These are phyloP conservation scores for Stichodactyla helianthus DNA, from an alignment of 64 coral and sea anemone genomes.

Conservation along the genomic window DNA sequence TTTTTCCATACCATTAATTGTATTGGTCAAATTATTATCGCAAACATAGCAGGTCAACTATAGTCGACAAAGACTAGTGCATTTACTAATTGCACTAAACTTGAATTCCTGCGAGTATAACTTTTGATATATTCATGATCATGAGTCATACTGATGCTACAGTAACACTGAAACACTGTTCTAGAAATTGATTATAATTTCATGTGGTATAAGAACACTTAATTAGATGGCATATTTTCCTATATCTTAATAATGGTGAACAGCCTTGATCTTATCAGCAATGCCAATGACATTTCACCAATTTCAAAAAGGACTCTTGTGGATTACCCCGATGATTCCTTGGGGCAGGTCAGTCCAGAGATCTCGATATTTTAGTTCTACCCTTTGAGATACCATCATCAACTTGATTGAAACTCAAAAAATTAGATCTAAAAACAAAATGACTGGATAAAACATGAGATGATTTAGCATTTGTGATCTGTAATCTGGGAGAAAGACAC, in stretches of 20 bases:
- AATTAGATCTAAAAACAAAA: background rate
- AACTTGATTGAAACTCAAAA: background rate
- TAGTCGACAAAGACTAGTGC: background rate
- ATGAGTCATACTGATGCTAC: background rate
- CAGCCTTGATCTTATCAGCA: background rate
- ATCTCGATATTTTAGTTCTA: background rate
- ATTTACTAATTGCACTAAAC: background rate
- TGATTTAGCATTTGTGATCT: background rate
- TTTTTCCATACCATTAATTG: background rate
- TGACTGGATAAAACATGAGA: background rate
- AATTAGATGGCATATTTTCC: background rate
- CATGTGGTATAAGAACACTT: conserved; percentile 6
- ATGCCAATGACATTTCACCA: background rate
- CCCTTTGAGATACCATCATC: background rate
- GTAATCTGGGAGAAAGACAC: background rate
- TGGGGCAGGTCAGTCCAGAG: background rate
- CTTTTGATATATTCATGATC: background rate
- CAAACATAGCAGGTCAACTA: background rate
- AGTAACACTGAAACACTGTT: background rate
- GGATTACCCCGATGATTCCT: background rate
- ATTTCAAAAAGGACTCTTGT: background rate
- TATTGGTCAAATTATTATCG: background rate
- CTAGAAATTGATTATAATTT: conserved; percentile 6
- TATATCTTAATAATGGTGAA: conserved; percentile 12
- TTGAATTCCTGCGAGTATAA: background rate